These are phyloP conservation scores for Xerus inauris DNA, from an alignment of 2,113 vertebrate species.

Conservation along the genomic window DNA sequence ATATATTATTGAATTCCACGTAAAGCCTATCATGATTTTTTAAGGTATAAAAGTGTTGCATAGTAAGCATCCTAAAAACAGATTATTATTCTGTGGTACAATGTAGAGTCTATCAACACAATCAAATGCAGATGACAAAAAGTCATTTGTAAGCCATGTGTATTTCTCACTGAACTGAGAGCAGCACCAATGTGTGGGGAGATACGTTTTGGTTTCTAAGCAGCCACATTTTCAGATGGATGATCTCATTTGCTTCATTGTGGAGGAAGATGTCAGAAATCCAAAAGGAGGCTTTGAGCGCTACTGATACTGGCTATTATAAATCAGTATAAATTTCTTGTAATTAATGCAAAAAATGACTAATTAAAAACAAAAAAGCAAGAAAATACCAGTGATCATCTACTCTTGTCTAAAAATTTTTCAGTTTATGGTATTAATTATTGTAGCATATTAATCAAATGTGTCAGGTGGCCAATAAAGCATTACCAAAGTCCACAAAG, in stretches of 20 bases:
- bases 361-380: slow-evolving; percentile 16
- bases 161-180: neutral
- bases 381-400: neutral
- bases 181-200: neutral
- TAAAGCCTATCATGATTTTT: slow-evolving; percentile 24
- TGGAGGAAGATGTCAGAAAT: neutral
- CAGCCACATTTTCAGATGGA: neutral
- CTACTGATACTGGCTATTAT: neutral
- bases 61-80: neutral
- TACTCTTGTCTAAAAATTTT: slow-evolving; percentile 43
- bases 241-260: slow-evolving; percentile 32
- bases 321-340: slow-evolving; percentile 56
- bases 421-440: neutral
- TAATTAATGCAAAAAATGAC: slow-evolving; percentile 64
- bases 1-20: slow-evolving; percentile 14
- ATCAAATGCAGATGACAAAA: neutral
- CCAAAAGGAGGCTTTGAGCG: neutral
- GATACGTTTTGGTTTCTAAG: neutral
- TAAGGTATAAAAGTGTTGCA: neutral
- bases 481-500: slow-evolving; percentile 24
- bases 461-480: slow-evolving; percentile 18
- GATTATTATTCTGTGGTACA: neutral
- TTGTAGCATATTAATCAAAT: slow-evolving; percentile 29
- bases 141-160: neutral
- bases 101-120: neutral